Evolutionary conservation across 2,888 invertebrate genomes (phyloP).

Genomic region (Heteromyza rotundicornis): DNA sequence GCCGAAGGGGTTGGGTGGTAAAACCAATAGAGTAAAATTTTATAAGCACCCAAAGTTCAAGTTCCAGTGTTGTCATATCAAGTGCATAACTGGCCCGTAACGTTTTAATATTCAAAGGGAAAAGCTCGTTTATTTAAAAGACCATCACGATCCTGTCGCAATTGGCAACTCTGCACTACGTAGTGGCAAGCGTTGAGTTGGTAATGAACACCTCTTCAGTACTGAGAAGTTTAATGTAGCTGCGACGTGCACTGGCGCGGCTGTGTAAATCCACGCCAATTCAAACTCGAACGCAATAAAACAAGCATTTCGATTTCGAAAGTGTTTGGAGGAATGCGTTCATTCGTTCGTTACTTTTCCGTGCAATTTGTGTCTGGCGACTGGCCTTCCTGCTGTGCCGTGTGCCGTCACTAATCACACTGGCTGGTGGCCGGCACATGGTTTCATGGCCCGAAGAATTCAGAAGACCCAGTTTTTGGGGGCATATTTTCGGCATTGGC

Average conservation of each 20-base stretch:
- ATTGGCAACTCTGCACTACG: background rate
- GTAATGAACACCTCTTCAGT: conserved; percentile 29
- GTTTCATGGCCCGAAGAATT: background rate
- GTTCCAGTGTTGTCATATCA: too few relatives aligned
- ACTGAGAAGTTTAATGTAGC: too few relatives aligned
- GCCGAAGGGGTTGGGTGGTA: too few relatives aligned
- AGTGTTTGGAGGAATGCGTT: conserved; percentile 13
- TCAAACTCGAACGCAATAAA: conserved; percentile 3
- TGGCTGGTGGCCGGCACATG: background rate
- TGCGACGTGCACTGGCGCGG: background rate
- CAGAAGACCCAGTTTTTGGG: conserved; percentile 30
- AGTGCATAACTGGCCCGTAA: too few relatives aligned
- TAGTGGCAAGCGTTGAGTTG: conserved; percentile 27
- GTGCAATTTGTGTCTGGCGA: conserved; percentile 2
- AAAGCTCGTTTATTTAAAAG: too few relatives aligned
- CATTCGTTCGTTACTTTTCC: background rate
- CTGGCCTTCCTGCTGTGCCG: background rate
- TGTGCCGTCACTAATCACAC: conserved; percentile 28
- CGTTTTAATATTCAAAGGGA: too few relatives aligned
- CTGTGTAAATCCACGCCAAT: background rate
- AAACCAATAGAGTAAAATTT: too few relatives aligned
- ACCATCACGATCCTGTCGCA: too few relatives aligned
- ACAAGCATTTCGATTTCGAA: conserved; percentile 11
- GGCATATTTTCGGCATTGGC: conserved; percentile 4
- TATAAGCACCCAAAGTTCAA: too few relatives aligned